Evolutionary conservation across 2,888 invertebrate species (phyloP).

Genomic region (Scaptomyza cyrtandrae): DNA sequence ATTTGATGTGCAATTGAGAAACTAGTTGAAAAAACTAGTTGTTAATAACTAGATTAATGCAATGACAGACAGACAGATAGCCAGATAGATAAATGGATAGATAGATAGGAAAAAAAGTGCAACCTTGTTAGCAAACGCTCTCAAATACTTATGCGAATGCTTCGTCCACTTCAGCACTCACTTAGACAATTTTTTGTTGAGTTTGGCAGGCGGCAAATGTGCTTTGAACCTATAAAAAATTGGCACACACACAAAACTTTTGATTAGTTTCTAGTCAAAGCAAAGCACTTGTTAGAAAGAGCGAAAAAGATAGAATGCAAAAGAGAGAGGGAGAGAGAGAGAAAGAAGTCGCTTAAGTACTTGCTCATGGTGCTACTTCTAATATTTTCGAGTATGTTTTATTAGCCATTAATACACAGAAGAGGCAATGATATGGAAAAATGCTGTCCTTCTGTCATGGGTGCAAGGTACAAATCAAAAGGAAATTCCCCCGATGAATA

Average conservation of each 20-base stretch:
- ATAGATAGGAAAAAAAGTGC: conserved; percentile 22
- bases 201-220: conserved; percentile 45
- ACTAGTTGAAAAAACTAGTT: conserved; percentile 16
- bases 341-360: conserved; percentile 36
- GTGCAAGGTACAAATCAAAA: conserved; percentile 8
- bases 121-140: conserved; percentile 48
- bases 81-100: conserved; percentile 15
- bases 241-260: conserved; percentile 36
- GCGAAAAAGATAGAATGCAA: not conserved
- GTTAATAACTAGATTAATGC: conserved; percentile 28
- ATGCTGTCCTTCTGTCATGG: conserved; percentile 14
- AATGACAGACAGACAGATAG: conserved; percentile 19
- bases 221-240: conserved; percentile 57
- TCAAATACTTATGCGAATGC: conserved; percentile 18
- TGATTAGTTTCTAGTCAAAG: conserved; percentile 38
- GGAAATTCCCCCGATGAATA: conserved; percentile 22
- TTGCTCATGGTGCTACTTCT: conserved; percentile 48
- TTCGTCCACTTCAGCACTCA: conserved; percentile 40
- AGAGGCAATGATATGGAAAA: conserved; percentile 41
- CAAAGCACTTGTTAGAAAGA: not conserved
- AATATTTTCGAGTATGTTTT: conserved; percentile 10
- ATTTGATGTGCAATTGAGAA: not conserved
- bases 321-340: not conserved
- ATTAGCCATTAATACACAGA: conserved; percentile 13
- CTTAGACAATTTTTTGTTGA: conserved; percentile 16